Conservation (phyloP, 2,113 vertebrate genomes). For the Tupaia chinensis region DNA sequence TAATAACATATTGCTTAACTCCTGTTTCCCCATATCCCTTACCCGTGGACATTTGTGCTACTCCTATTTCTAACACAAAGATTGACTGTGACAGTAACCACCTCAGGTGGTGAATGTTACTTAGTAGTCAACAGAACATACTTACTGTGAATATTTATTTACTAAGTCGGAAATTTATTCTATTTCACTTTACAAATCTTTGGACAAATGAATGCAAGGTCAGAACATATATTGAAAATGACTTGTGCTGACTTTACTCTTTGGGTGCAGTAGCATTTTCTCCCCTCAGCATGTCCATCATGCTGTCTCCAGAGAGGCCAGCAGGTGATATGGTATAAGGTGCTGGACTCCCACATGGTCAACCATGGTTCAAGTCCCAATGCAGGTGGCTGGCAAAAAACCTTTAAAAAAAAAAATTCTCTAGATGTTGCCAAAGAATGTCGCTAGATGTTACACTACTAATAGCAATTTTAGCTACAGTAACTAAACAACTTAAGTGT, state of each 20-base stretch:
- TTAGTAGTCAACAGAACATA: not conserved
- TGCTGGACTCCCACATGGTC: too few relatives aligned
- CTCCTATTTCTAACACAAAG: not conserved
- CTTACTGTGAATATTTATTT: not conserved
- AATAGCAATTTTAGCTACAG: not conserved
- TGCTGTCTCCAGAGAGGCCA: too few relatives aligned
- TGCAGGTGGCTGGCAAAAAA: too few relatives aligned
- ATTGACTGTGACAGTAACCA: not conserved
- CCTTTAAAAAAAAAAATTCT: not conserved
- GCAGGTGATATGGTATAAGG: too few relatives aligned
- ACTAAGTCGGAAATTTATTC: not conserved
- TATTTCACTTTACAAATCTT: not conserved
- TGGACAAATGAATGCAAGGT: not conserved
- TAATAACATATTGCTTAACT: not conserved
- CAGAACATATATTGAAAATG: not conserved
- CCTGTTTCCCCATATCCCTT: not conserved
- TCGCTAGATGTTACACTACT: too few relatives aligned
- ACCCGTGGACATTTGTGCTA: not conserved
- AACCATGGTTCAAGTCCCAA: too few relatives aligned
- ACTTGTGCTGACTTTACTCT: not conserved
- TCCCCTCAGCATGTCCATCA: not conserved
- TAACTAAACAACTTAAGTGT: not conserved
- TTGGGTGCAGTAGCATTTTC: not conserved
- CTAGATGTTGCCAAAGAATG: not conserved
- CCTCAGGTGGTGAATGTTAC: not conserved